Conservation (phyloP, 2,797 vertebrate species). For the Tachyglossus aculeatus region DNA sequence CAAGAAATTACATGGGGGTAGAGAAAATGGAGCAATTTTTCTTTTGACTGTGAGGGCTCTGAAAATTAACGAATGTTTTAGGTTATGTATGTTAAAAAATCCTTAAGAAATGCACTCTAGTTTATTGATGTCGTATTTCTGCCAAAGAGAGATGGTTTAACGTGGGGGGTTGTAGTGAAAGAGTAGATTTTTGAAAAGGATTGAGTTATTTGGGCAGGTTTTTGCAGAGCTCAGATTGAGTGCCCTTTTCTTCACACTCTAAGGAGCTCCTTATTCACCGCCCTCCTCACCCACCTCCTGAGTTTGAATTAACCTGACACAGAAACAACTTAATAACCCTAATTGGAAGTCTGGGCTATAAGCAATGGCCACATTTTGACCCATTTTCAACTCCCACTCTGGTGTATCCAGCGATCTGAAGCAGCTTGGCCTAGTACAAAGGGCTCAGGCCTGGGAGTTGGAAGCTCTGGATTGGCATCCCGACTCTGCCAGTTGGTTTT, state of each 20-base stretch:
- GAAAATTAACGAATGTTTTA: background rate
- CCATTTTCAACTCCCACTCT: too few species aligned
- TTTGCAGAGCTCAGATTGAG: background rate
- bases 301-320: too few species aligned
- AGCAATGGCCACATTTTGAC: too few species aligned
- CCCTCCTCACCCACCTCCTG: too few species aligned
- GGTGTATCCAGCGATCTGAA: too few species aligned
- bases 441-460: too few species aligned
- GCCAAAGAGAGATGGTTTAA: background rate
- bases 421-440: too few species aligned
- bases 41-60: background rate
- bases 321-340: too few species aligned
- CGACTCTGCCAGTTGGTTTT: too few species aligned
- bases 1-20: background rate
- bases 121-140: background rate
- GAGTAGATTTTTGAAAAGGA: too few species aligned
- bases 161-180: background rate
- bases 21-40: background rate
- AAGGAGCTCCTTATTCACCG: background rate
- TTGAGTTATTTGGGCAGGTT: background rate
- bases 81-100: background rate
- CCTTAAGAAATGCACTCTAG: background rate
- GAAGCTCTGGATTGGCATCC: too few species aligned
- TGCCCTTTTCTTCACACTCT: background rate
- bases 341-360: too few species aligned